Evolutionary conservation across 2,797 vertebrate genomes (phyloP), one percentile per base, ranked within the genome.

Genomic region (Sebastes matsubarae): DNA sequence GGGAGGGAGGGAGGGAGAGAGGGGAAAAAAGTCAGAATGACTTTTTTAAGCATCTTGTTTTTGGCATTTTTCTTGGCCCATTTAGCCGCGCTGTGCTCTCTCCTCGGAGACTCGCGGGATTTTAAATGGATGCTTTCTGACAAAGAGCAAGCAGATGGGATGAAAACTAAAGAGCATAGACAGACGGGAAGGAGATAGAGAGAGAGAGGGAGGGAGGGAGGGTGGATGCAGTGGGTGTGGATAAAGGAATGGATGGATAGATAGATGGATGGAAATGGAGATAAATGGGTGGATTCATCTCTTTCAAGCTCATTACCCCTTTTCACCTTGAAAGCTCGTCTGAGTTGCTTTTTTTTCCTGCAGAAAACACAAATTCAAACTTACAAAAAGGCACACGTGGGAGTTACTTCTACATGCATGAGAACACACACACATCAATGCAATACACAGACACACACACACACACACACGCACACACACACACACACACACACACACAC

Each of bases 71-170:
- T 85, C 69, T 71, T 72, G 83, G 83, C 83, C 89, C 87, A 77
- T 80, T 89, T 87, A 84, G 78, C 66, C 69, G 81, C 75, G 0
- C 68, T 58, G 52, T 42, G 61, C 80, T 75, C 65, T 4, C 77
- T 85, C 86, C 79, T 84, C 61, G 1, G 88, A 90, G 88, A 85
- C 88, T 72, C 75, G 73, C 72, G 1, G 76, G 79, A 68, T 86
- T 82, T 89, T 86, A 86, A 86, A 91, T 65, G 85, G 86, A 88
- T 79, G 87, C 84, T 87, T 88, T 86, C 79, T 83, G 86, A 89
- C 84, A 91, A 82, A 10, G 75, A 86, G 83, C 72, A 50, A 75
- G 83, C 89, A 89, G 86, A 90, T 83, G 88, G 88, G 84, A 81
- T 82, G 83, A 66, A 71, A 88, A 87, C 73, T 74, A 80, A 85